Evolutionary conservation across 1,140 invertebrate genomes (phyloP).

Genomic region (Lerema accius): DNA sequence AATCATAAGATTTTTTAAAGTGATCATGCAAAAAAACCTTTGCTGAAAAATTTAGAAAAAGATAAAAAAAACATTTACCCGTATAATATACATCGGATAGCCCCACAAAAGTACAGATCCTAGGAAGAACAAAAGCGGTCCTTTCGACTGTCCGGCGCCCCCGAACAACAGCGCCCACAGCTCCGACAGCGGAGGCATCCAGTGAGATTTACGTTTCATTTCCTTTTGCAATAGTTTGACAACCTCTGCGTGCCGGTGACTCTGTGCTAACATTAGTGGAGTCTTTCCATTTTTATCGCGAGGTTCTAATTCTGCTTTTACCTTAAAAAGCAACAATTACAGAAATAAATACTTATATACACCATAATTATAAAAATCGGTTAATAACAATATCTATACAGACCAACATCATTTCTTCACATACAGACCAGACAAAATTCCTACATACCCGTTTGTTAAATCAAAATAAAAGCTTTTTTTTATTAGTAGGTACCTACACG

Average conservation of each 20-base stretch:
- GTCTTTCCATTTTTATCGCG: conserved; percentile 96
- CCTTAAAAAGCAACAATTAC: no score
- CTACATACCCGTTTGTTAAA: no score
- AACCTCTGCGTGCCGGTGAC: conserved; percentile 92
- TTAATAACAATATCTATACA: no score
- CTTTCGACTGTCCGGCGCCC: conserved; percentile 94
- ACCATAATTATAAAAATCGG: no score
- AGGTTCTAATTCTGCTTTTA: conserved; percentile 92
- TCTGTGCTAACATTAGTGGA: conserved; percentile 93
- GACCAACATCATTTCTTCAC: no score
- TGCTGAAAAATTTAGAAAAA: no score
- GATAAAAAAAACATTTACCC: conserved; percentile 84
- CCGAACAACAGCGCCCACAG: conserved; percentile 95
- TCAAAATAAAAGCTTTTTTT: no score
- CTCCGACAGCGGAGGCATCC: conserved; percentile 93
- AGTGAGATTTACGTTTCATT: conserved; percentile 90
- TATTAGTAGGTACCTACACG: no score
- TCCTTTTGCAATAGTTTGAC: conserved; percentile 91
- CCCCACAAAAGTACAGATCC: conserved; percentile 94
- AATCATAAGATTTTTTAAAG: no score
- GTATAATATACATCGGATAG: conserved; percentile 96
- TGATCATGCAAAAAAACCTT: no score
- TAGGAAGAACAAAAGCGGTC: conserved; percentile 92
- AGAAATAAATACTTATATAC: no score
- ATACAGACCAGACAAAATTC: no score